These are phyloP conservation scores for Scaptodrosophila latifasciaeformis DNA, from an alignment of 2,888 invertebrate genomes.

Conservation along the genomic window DNA sequence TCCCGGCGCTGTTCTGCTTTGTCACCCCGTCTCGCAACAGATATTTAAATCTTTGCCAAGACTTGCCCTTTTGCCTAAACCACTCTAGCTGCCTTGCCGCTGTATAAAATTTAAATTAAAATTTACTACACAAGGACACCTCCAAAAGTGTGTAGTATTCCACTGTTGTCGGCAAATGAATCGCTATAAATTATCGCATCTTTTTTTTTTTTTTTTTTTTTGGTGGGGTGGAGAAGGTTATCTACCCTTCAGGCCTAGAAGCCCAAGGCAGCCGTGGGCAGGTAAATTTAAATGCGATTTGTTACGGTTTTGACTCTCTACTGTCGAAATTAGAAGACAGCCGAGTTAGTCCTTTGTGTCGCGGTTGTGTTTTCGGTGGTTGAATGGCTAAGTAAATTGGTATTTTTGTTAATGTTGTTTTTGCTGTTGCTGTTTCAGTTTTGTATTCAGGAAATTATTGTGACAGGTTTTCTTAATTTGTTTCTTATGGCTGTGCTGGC, in stretches of 20 bases:
- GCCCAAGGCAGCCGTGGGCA: constrained; percentile 31
- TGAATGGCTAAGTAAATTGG: constrained; percentile 15
- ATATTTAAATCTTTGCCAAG: too few species aligned
- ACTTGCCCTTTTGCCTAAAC: too few species aligned
- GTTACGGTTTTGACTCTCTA: constrained; percentile 63
- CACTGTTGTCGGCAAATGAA: constrained; percentile 47
- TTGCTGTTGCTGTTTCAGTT: neutral
- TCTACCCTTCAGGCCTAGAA: too few species aligned
- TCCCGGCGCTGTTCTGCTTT: neutral
- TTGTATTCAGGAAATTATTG: constrained; percentile 38
- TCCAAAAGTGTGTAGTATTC: too few species aligned
- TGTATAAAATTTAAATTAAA: constrained; percentile 72
- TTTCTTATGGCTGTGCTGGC: constrained; percentile 11
- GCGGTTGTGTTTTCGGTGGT: constrained; percentile 28
- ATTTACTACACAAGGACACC: constrained; percentile 43
- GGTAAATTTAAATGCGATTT: constrained; percentile 72
- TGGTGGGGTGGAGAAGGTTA: too few species aligned
- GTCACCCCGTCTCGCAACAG: constrained; percentile 22
- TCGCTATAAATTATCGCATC: constrained; percentile 66
- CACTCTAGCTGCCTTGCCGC: constrained; percentile 44
- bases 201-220: constrained; percentile 38
- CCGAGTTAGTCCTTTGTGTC: constrained; percentile 8
- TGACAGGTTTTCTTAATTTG: constrained; percentile 54
- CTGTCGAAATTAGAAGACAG: constrained; percentile 49
- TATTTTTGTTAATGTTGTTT: constrained; percentile 6